These are phyloP conservation scores for Clanis bilineata DNA, from an alignment of 2,888 invertebrate genomes.

Conservation along the genomic window DNA sequence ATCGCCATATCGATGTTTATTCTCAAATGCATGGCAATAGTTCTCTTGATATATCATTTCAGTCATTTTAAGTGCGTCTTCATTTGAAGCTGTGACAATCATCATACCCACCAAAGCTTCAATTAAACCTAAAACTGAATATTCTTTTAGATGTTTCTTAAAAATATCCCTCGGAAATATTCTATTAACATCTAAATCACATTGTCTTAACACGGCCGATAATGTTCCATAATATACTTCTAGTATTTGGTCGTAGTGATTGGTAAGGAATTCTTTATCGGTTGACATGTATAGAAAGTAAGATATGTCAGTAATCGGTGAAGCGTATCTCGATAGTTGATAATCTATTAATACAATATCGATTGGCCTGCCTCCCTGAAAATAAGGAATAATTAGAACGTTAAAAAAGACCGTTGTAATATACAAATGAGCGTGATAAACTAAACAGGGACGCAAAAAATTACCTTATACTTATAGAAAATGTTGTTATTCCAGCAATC, in stretches of 20 bases:
- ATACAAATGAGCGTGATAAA: neutral
- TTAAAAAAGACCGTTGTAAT: no score
- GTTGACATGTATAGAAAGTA: constrained; percentile 64
- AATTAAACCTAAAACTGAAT: constrained; percentile 61
- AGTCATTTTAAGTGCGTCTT: constrained; percentile 60
- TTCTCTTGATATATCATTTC: constrained; percentile 53
- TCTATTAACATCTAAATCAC: constrained; percentile 48
- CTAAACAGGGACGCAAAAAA: constrained; percentile 4
- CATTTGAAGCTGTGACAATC: constrained; percentile 62
- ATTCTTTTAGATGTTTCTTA: constrained; percentile 50
- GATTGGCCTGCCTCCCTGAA: constrained; percentile 55
- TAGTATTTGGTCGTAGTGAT: constrained; percentile 51
- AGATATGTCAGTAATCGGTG: constrained; percentile 61
- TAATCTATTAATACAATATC: constrained; percentile 60
- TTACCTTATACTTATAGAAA: constrained; percentile 56
- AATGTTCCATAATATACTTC: constrained; percentile 61
- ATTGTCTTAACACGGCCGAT: constrained; percentile 56
- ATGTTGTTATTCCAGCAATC: constrained; percentile 68
- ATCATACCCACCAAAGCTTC: constrained; percentile 69
- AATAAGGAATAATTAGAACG: constrained; percentile 21
- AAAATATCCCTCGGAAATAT: constrained; percentile 56
- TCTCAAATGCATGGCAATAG: constrained; percentile 38
- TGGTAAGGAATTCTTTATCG: constrained; percentile 47
- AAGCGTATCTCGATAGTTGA: constrained; percentile 56
- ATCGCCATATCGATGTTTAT: constrained; percentile 40